These are phyloP conservation scores for zebrafish (Danio rerio) DNA, from an alignment of 2,113 vertebrate genomes.

Conservation along the genomic window GRCz12tu NC_133180.1:41354001-41354500, in stretches of 20 bases:
- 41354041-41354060: too few species aligned
- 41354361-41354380: not conserved
- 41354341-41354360: not conserved
- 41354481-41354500: not conserved
- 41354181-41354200: too few species aligned
- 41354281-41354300: not conserved
- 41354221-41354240: too few species aligned
- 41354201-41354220: too few species aligned
- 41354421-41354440: conserved; percentile 9
- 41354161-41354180: too few species aligned
- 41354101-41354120: too few species aligned
- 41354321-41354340: not conserved
- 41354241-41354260: not conserved
- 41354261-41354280: not conserved
- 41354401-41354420: conserved; percentile 12
- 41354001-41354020: too few species aligned
- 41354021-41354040: too few species aligned
- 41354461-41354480: not conserved
- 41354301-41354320: not conserved
- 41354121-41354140: too few species aligned
- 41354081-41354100: too few species aligned
- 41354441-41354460: not conserved
- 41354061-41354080: too few species aligned
- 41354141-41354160: too few species aligned
- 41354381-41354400: conserved; percentile 8